Evolutionary conservation across 2,113 vertebrate genomes (phyloP).

Genomic region (Xiphophorus maculatus): DNA sequence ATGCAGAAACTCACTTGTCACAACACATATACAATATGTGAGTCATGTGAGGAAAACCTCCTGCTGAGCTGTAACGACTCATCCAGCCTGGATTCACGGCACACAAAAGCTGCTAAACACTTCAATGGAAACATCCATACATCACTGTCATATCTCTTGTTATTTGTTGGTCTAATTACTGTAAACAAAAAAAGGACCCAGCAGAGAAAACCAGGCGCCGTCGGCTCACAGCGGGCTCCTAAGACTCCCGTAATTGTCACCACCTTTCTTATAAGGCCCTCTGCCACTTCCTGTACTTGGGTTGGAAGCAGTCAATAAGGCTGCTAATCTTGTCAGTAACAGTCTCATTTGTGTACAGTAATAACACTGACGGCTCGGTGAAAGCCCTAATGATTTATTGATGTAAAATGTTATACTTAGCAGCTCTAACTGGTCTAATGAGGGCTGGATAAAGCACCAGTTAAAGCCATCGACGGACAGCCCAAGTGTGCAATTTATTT

Average conservation of each 20-base stretch:
- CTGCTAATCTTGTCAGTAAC: background rate
- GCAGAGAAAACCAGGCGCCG: conserved; percentile 14
- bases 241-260: background rate
- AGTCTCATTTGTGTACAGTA: conserved; percentile 22
- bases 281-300: background rate
- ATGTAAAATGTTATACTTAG: conserved; percentile 15
- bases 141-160: conserved; percentile 31
- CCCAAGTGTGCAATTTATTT: background rate
- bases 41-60: background rate
- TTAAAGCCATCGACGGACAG: background rate
- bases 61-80: background rate
- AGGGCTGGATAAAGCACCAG: background rate
- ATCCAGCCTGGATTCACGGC: conserved; percentile 2
- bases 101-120: conserved; percentile 13
- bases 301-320: conserved; percentile 2
- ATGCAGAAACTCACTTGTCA: background rate
- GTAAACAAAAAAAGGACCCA: conserved; percentile 21
- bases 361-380: conserved; percentile 21
- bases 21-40: background rate
- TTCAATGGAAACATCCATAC: background rate
- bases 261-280: background rate
- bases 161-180: conserved; percentile 18
- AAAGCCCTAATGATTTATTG: conserved; percentile 26
- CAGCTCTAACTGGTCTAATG: conserved; percentile 22
- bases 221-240: background rate